Conservation (phyloP, 2,888 invertebrate genomes). For the Nudaria mundana region DNA sequence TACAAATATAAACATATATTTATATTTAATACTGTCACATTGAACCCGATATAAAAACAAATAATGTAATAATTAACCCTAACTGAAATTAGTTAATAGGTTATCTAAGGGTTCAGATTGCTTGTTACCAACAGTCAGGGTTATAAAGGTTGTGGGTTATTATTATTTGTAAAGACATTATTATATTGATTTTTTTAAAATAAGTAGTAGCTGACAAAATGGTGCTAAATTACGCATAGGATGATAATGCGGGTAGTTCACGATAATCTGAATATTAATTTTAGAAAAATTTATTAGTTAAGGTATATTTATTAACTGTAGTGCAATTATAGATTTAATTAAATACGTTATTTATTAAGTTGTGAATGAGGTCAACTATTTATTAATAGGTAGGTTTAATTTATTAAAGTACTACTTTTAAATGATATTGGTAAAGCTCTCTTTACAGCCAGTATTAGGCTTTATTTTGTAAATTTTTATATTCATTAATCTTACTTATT, state of each 20-base stretch:
- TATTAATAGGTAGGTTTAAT: conserved; percentile 3
- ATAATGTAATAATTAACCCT: too few relatives aligned
- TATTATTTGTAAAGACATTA: conserved; percentile 16
- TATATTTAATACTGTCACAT: too few relatives aligned
- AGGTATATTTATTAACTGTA: conserved; percentile 1
- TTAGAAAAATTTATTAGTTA: too few relatives aligned
- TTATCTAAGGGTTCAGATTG: conserved; percentile 20
- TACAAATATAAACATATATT: too few relatives aligned
- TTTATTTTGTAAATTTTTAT: conserved; percentile 21
- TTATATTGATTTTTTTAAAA: conserved; percentile 15
- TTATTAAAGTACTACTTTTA: neutral
- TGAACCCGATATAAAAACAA: too few relatives aligned
- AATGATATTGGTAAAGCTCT: conserved; percentile 21
- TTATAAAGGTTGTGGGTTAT: conserved; percentile 54
- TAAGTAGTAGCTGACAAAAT: conserved; percentile 53
- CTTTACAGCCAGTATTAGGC: conserved; percentile 50
- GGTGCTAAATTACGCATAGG: conserved; percentile 61
- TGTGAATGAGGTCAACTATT: conserved; percentile 22
- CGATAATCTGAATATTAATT: conserved; percentile 13
- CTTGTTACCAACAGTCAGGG: conserved; percentile 53
- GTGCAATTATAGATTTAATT: neutral
- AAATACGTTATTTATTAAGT: conserved; percentile 1
- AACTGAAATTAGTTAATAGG: too few relatives aligned
- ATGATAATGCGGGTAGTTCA: conserved; percentile 47
- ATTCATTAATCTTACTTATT: conserved; percentile 9